A percentile compares a stretch with the other conserved stretches of the same genome.
Conservation (phyloP, 2,888 invertebrate genomes). For the Stenchaetothrips biformis region DNA sequence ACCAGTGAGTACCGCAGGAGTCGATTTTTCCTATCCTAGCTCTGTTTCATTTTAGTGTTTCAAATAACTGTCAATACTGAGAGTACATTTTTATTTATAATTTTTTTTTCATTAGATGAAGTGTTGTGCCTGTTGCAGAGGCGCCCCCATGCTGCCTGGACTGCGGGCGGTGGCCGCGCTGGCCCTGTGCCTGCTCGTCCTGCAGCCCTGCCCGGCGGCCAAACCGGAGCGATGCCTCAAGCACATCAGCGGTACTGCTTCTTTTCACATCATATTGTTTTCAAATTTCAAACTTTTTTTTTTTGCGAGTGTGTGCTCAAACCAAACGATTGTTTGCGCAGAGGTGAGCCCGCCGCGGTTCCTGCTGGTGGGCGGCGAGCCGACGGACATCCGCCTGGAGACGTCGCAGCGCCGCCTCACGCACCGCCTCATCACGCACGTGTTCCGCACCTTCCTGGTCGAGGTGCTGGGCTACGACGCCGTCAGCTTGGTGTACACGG, state of each 20-base stretch:
- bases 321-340: slow-evolving; percentile 37
- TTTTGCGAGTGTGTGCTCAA: background rate
- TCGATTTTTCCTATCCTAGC: too few relatives aligned
- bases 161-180: background rate
- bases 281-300: background rate
- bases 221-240: background rate
- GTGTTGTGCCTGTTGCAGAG: too few relatives aligned
- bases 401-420: slow-evolving; percentile 50
- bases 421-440: slow-evolving; percentile 54
- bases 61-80: too few relatives aligned
- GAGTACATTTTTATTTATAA: too few relatives aligned
- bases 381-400: slow-evolving; percentile 50
- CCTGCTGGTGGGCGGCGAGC: slow-evolving; percentile 45
- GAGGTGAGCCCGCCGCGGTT: slow-evolving; percentile 51
- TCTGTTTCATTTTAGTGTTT: too few relatives aligned
- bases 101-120: too few relatives aligned
- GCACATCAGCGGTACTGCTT: background rate
- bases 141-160: too few relatives aligned
- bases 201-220: background rate
- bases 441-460: slow-evolving; percentile 55
- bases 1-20: too few relatives aligned
- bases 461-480: slow-evolving; percentile 51
- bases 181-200: background rate
- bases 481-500: slow-evolving; percentile 43
- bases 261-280: background rate